phyloP scores from a whole-genome alignment of 2,797 vertebrate species.

The Lerista edwardsae region DNA sequence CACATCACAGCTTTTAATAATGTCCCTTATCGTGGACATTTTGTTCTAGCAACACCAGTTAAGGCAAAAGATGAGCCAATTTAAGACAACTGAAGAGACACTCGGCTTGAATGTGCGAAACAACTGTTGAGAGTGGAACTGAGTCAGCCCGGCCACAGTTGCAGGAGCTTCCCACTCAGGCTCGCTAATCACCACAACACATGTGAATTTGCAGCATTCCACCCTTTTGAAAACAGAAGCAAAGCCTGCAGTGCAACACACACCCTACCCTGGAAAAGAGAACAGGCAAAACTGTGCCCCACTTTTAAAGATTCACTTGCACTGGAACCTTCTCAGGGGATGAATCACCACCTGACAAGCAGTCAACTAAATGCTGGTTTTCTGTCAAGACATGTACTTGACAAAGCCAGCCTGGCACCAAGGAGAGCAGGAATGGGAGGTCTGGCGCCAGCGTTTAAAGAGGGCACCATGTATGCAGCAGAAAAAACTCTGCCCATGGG shows the following conservation, averaged over 20 bases:
- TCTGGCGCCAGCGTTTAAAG: constrained; percentile 31
- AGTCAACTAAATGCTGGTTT: constrained; percentile 45
- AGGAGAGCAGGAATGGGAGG: constrained; percentile 41
- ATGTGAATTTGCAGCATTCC: constrained; percentile 46
- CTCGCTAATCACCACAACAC: not conserved
- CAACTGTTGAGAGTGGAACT: not conserved
- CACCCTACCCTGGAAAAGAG: too few species aligned
- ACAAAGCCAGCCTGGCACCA: constrained; percentile 41
- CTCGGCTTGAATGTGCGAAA: not conserved
- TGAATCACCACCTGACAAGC: constrained; percentile 66
- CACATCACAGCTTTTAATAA: not conserved
- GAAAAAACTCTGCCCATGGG: constrained; percentile 16
- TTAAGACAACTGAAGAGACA: not conserved
- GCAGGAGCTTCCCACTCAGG: not conserved
- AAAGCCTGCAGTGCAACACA: not conserved
- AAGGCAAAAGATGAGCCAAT: not conserved
- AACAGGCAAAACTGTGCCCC: not conserved
- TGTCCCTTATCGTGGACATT: not conserved
- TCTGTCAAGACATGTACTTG: constrained; percentile 39
- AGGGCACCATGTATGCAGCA: constrained; percentile 12
- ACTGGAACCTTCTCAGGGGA: constrained; percentile 47
- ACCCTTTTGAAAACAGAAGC: not conserved
- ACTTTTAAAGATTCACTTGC: constrained; percentile 42
- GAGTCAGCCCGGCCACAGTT: not conserved
- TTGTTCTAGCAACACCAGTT: not conserved